These are phyloP conservation scores for Lucilia cuprina DNA, from an alignment of 1,140 invertebrate species.

Conservation along the genomic window DNA sequence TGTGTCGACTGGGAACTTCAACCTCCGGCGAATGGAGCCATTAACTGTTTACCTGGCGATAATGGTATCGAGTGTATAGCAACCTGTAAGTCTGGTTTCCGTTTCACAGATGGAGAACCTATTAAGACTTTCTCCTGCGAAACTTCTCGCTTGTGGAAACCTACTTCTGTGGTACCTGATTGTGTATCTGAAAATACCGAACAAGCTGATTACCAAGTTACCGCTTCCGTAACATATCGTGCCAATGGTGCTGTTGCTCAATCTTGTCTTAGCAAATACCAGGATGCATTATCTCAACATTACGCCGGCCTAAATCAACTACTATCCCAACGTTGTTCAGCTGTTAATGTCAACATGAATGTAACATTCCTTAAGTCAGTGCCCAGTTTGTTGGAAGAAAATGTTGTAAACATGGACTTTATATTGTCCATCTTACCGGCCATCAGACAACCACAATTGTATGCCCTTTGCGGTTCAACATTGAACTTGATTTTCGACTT, in stretches of 20 bases:
- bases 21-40: constrained; percentile 83
- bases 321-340: constrained; percentile 89
- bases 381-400: constrained; percentile 80
- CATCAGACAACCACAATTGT: constrained; percentile 86
- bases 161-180: constrained; percentile 87
- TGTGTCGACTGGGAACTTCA: constrained; percentile 94
- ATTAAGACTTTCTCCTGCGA: constrained; percentile 87
- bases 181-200: constrained; percentile 94
- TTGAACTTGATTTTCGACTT: constrained; percentile 92
- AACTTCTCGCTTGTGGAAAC: constrained; percentile 79
- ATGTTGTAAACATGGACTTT: constrained; percentile 87
- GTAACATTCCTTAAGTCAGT: constrained; percentile 86
- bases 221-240: constrained; percentile 86
- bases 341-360: constrained; percentile 93
- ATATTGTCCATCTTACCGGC: constrained; percentile 86
- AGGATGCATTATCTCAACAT: constrained; percentile 81
- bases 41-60: constrained; percentile 85
- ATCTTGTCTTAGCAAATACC: constrained; percentile 85
- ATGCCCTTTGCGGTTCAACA: constrained; percentile 93
- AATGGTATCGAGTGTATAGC: constrained; percentile 85
- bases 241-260: constrained; percentile 86
- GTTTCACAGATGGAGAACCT: constrained; percentile 90
- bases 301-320: constrained; percentile 82
- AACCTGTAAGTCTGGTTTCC: constrained; percentile 87
- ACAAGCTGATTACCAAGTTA: constrained; percentile 91